Base-by-base conservation (phyloP, 1,140 invertebrate genomes). In the Formica selysi region DNA sequence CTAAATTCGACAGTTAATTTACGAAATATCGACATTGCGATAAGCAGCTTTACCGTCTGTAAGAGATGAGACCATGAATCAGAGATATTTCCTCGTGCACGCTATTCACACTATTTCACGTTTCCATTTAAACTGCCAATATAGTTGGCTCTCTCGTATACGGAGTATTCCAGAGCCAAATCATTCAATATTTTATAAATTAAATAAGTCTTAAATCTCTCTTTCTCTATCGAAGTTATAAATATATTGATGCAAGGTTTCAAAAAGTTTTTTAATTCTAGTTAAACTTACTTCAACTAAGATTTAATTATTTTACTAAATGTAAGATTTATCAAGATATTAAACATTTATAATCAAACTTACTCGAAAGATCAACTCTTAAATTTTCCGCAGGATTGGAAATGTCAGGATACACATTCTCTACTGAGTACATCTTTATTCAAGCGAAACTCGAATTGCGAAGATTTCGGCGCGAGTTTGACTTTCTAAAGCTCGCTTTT, bases 1-100 rank as follows among this genome's bases (percentile, higher is more conserved):
- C 51, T 81, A 51, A 81, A 81, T 73, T 81, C 36, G 78, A 73
- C 67, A 81, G 51, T 73, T 81, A 81, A 81, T 81, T 81, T 81
- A 73, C 54, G 26, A 73, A 81, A 81, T 73, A 81, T 73, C 54
- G 79, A 81, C 38, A 44, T 19, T 22, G 54, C 54, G 54, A 59
- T 73, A 73, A 59, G 68, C 54, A 73, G 68, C 51, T 81, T 59
- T 57, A 38, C 26, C 51, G 26, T 61, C 70, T 57, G 29, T 29
- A 61, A 73, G 51, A 73, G 67, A 81, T 48, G 19, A 59, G 10
- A 81, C 51, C 26, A 22, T 44, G 61, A 81, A 36, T 44, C 54
- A 41, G 38, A 81, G n/a, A 73, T 81, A 61, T 61, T 73, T 73
- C 44, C 54, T 22, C 13, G 8, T 61, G 36, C 41, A 36, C 29